Conservation (phyloP, 2,888 invertebrate species). For the Lasius fuliginosus region DNA sequence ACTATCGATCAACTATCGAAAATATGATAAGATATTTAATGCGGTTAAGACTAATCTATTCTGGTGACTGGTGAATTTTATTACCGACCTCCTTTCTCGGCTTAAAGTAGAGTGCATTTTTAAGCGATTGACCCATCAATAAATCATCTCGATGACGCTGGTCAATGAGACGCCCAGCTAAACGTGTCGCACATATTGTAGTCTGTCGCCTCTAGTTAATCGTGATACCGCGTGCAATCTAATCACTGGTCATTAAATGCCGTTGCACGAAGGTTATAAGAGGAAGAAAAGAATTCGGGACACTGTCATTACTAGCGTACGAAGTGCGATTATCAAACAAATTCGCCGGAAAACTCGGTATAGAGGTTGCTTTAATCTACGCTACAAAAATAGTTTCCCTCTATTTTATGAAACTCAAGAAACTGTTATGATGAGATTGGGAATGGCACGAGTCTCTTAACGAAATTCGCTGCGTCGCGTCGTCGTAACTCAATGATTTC, state of each 20-base stretch:
- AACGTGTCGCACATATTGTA: slow-evolving; percentile 23
- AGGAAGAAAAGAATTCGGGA: slow-evolving; percentile 30
- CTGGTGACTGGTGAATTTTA: slow-evolving; percentile 29
- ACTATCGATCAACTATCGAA: neutral
- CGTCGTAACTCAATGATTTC: neutral
- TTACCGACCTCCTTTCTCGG: slow-evolving; percentile 41
- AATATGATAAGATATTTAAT: slow-evolving; percentile 1
- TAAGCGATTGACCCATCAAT: slow-evolving; percentile 40
- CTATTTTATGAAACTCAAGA: neutral
- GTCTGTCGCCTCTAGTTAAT: slow-evolving; percentile 31
- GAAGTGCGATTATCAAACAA: slow-evolving; percentile 18
- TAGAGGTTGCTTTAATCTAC: neutral
- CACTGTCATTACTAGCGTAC: slow-evolving; percentile 40
- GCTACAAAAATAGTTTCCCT: neutral
- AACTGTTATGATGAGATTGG: neutral
- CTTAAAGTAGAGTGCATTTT: slow-evolving; percentile 29
- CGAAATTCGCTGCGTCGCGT: neutral
- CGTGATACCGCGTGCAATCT: slow-evolving; percentile 32
- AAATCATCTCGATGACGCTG: slow-evolving; percentile 44
- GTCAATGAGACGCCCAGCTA: slow-evolving; percentile 45
- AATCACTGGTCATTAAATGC: slow-evolving; percentile 26
- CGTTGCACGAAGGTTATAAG: slow-evolving; percentile 2
- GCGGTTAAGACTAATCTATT: slow-evolving; percentile 13
- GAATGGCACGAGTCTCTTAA: slow-evolving; percentile 21
- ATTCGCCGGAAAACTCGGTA: neutral